Conservation (phyloP, 2,888 invertebrate genomes). For the Hirtodrosophila alboralis region DNA sequence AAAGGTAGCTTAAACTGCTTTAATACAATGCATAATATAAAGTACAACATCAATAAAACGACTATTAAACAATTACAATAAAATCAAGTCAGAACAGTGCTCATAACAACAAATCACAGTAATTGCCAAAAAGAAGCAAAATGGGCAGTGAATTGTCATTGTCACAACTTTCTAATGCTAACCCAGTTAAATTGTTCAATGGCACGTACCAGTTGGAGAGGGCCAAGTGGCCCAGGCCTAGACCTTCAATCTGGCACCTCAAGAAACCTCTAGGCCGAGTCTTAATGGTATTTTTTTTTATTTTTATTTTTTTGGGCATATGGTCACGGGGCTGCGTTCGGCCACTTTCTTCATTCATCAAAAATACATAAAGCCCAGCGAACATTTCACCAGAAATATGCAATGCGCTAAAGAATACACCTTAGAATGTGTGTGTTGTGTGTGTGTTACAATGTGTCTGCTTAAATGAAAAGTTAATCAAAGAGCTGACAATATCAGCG, state of each 20-base stretch:
- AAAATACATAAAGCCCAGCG: slow-evolving; percentile 62
- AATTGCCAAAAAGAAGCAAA: slow-evolving; percentile 45
- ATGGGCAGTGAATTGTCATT: slow-evolving; percentile 26
- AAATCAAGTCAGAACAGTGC: slow-evolving; percentile 34
- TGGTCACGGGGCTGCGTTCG: slow-evolving; percentile 56
- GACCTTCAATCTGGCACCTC: slow-evolving; percentile 40
- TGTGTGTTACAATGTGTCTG: slow-evolving; percentile 10
- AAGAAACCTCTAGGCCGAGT: slow-evolving; percentile 3
- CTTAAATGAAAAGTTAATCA: slow-evolving; percentile 59
- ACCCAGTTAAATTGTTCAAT: slow-evolving; percentile 67
- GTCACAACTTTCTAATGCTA: slow-evolving; percentile 68
- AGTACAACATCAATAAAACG: slow-evolving; percentile 1
- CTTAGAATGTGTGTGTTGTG: slow-evolving; percentile 44
- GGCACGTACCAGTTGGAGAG: slow-evolving; percentile 31
- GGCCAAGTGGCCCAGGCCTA: slow-evolving; percentile 41
- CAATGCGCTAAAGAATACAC: slow-evolving; percentile 44
- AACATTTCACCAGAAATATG: slow-evolving; percentile 68
- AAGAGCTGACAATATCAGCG: slow-evolving; percentile 38
- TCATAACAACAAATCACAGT: slow-evolving; percentile 45
- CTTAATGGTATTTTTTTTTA: slow-evolving; percentile 45
- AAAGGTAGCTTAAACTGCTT: no score
- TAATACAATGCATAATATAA: no score
- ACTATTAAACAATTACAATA: slow-evolving; percentile 10
- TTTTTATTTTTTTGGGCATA: slow-evolving; percentile 38
- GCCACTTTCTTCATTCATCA: slow-evolving; percentile 70